Percentiles rank a stretch among this genome's conserved stretches.
Evolutionary conservation across 2,888 invertebrate species (phyloP).

Genomic region (Ypsolopha scabrella): DNA sequence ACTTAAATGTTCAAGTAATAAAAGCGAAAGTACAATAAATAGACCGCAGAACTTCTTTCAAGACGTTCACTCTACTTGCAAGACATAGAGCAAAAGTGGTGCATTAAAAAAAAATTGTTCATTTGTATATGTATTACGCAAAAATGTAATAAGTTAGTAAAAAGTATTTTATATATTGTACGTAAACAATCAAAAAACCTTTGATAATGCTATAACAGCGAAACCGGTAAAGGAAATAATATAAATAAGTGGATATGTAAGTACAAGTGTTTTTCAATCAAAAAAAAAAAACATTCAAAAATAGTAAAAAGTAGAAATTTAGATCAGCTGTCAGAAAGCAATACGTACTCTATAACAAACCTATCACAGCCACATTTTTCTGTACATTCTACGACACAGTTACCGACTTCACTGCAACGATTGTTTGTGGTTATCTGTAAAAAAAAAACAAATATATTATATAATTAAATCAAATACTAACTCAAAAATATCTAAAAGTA

Average conservation of each 20-base stretch:
- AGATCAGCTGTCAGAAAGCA: no score
- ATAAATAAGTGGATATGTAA: no score
- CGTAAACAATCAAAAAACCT: no score
- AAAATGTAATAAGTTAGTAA: no score
- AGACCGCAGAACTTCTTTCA: not conserved
- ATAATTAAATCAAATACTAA: no score
- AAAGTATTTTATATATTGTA: no score
- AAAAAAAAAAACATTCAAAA: no score
- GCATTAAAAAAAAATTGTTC: not conserved
- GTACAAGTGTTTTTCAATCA: not conserved
- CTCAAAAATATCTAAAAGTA: not conserved
- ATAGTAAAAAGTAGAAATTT: no score
- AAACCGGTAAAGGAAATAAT: no score
- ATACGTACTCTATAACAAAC: constrained; percentile 19
- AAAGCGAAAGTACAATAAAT: not conserved
- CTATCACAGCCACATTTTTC: constrained; percentile 33
- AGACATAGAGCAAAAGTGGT: not conserved
- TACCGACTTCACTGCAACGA: constrained; percentile 21
- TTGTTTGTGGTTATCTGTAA: constrained; percentile 8
- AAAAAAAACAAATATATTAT: not conserved
- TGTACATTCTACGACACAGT: constrained; percentile 23
- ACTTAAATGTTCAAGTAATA: no score
- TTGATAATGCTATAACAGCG: no score
- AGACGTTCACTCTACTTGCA: not conserved
- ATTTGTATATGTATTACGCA: no score